Percentiles rank a stretch among this genome's conserved stretches.
Conservation (phyloP, 2,797 vertebrate species). For the Spea hammondii region DNA sequence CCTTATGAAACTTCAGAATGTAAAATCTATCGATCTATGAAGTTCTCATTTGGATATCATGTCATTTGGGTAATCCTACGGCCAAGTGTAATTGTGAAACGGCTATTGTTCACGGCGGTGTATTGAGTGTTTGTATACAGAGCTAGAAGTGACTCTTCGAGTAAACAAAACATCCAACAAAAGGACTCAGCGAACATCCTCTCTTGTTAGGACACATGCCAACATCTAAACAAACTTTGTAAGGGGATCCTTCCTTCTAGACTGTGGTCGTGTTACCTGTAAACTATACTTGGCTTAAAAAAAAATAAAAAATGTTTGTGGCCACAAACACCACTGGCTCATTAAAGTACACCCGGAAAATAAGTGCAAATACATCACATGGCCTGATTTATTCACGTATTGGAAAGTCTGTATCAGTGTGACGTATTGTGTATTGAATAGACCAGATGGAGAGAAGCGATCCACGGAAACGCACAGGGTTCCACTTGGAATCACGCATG, state of each 20-base stretch:
- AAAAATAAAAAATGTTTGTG: neutral
- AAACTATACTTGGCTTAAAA: constrained; percentile 8
- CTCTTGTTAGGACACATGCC: constrained; percentile 40
- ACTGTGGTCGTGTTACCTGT: constrained; percentile 21
- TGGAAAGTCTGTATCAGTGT: no score
- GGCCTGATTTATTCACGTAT: no score
- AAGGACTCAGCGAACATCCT: constrained; percentile 8
- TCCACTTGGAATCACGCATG: no score
- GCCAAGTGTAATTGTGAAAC: no score
- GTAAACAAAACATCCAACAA: constrained; percentile 42
- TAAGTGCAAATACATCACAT: no score
- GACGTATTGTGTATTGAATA: no score
- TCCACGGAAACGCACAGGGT: no score
- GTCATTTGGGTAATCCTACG: neutral
- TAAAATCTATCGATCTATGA: constrained; percentile 14
- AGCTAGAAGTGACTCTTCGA: constrained; percentile 29
- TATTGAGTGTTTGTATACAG: constrained; percentile 28
- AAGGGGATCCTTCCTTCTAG: constrained; percentile 35
- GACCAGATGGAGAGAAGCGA: no score
- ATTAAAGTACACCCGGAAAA: no score
- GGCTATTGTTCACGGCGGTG: constrained; percentile 11
- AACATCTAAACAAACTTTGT: constrained; percentile 42
- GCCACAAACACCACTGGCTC: neutral
- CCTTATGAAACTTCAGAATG: neutral
- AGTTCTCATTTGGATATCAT: neutral